phyloP scores from a whole-genome alignment of 2,113 vertebrate genomes.

The Ginglymostoma cirratum region DNA sequence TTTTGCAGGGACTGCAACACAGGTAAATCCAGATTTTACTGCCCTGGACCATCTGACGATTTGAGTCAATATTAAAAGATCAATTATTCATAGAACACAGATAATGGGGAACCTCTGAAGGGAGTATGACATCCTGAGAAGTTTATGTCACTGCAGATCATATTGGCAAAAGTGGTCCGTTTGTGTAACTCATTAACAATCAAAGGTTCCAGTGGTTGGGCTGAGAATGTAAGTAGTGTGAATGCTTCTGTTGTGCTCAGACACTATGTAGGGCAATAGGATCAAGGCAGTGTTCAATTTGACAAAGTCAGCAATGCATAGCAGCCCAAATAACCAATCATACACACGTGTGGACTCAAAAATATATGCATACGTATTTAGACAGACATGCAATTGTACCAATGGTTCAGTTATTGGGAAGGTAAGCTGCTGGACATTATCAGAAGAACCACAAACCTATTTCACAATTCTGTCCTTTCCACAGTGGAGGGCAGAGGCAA shows the following conservation, averaged over 20 bases:
- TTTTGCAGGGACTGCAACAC: no score
- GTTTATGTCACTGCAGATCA: not conserved
- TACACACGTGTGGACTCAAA: not conserved
- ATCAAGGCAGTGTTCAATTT: not conserved
- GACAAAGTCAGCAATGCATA: not conserved
- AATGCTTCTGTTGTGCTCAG: not conserved
- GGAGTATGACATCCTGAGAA: no score
- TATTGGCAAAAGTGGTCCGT: not conserved
- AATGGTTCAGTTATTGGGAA: not conserved
- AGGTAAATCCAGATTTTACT: no score
- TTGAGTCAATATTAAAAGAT: no score
- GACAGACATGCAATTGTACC: not conserved
- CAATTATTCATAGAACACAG: no score
- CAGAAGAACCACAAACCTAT: slow-evolving; percentile 47
- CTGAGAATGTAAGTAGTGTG: not conserved
- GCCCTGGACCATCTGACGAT: no score
- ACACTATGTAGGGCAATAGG: not conserved
- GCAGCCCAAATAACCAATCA: not conserved
- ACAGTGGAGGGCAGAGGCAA: slow-evolving; percentile 57
- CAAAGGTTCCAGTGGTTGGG: not conserved
- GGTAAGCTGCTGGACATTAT: not conserved
- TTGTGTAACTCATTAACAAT: not conserved
- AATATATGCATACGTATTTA: not conserved
- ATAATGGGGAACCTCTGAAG: no score
- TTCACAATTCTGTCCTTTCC: slow-evolving; percentile 54